Evolutionary conservation across 2,113 vertebrate species (phyloP), one percentile per base, ranked within the genome.

Genomic region (Lophius piscatorius): DNA sequence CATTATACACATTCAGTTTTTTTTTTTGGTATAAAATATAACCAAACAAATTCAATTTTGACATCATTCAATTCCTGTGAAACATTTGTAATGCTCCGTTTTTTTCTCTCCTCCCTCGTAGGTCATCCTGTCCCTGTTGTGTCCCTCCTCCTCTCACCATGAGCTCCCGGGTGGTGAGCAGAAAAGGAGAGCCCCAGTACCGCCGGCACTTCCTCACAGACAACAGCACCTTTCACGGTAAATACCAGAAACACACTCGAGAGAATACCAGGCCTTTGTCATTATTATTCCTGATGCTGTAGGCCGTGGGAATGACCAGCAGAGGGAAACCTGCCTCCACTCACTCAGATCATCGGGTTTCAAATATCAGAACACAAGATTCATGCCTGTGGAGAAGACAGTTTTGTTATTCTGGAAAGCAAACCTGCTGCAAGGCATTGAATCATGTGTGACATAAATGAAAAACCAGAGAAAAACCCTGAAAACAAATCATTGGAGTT

Each of bases 181-280:
- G 85, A 73, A 93, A 86, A 62, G 89, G 70, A 63, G 87, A 92
- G 11, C 88, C 94, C 51, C 94, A 93, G 74, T 99, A 98, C 83
- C 92, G 94, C 76, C 72, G 95, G 18, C 96, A 99, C 85, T 99
- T 99, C 84, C 86, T 99, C 10, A 92, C 90, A 48, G 94, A 98
- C 90, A 99, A 99, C 71, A 92, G 94, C 4, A 85, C 70, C 22
- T 97, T 95, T 83, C 97, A 98, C 0, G 94, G 97, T 99, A 86
- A 94, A 89, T 65, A 18, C 47, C 35, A 57, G 4, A 36, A 20
- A 26, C 35, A 14, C 21, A 35, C 50, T 16, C 16, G 31, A 23
- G 4, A 35, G 13, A 4, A 35, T 2, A 14, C 13, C 11, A 16
- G 10, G 42, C 1, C 16, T 34, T 21, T 1, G 4, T 16, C 1